These are phyloP conservation scores for Heterodera schachtii DNA, from an alignment of 1,140 invertebrate genomes.

Conservation along the genomic window DNA sequence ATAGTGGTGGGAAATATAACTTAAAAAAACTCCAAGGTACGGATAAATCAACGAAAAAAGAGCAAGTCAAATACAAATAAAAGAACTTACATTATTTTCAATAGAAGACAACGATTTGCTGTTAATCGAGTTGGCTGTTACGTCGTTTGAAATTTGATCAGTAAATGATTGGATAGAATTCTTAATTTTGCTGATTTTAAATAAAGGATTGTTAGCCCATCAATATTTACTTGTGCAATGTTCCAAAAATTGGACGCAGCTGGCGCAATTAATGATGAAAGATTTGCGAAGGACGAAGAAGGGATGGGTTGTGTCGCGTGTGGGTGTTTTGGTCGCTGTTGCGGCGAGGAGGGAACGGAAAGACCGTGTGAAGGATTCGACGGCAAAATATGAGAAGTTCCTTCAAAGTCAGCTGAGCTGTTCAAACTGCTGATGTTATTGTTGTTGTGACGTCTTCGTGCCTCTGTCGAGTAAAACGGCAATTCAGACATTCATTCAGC, in stretches of 20 bases:
- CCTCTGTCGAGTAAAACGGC: constrained; percentile 29
- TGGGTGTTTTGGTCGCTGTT: constrained; percentile 21
- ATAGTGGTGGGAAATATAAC: too few species aligned
- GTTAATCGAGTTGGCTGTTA: not conserved
- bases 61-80: not conserved
- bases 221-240: constrained; percentile 40
- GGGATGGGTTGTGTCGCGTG: not conserved
- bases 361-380: not conserved
- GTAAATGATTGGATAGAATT: constrained; percentile 47
- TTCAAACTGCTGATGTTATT: constrained; percentile 4
- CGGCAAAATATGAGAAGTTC: not conserved
- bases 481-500: constrained; percentile 45
- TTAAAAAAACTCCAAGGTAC: too few species aligned
- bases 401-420: not conserved
- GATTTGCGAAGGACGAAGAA: constrained; percentile 35
- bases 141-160: constrained; percentile 28
- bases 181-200: constrained; percentile 31
- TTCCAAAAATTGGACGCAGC: constrained; percentile 41
- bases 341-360: constrained; percentile 12
- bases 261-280: constrained; percentile 37
- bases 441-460: constrained; percentile 34
- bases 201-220: not conserved
- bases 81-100: constrained; percentile 3
- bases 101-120: not conserved
- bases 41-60: too few species aligned